These are phyloP conservation scores for Andrena trimmerana DNA, from an alignment of 2,888 invertebrate genomes.

Conservation along the genomic window DNA sequence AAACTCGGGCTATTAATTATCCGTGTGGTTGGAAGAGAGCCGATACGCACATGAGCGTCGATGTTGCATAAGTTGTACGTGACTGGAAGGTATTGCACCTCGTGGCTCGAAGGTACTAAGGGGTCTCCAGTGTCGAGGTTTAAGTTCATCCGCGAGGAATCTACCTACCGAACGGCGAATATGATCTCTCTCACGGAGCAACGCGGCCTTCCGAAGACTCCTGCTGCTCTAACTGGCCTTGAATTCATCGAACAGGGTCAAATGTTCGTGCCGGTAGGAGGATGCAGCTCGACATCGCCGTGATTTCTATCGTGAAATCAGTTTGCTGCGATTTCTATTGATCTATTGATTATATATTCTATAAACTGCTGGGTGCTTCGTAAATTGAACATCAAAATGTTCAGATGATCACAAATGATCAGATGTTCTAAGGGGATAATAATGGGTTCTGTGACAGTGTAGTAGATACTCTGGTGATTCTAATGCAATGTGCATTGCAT, in stretches of 20 bases:
- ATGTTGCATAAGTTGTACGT: slow-evolving; percentile 56
- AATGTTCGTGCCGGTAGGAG: slow-evolving; percentile 20
- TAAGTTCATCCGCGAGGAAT: slow-evolving; percentile 50
- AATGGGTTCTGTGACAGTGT: neutral
- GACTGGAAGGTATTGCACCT: slow-evolving; percentile 46
- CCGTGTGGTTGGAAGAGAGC: slow-evolving; percentile 19
- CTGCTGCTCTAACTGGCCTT: slow-evolving; percentile 36
- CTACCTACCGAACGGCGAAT: slow-evolving; percentile 41
- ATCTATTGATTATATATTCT: neutral
- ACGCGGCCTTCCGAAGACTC: slow-evolving; percentile 43
- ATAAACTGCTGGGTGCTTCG: neutral
- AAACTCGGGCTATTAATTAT: slow-evolving; percentile 51
- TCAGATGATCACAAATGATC: neutral
- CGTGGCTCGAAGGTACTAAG: slow-evolving; percentile 17
- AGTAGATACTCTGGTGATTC: neutral
- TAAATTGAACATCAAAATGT: neutral
- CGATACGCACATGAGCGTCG: slow-evolving; percentile 37
- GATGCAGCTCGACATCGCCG: neutral
- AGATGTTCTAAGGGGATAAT: neutral
- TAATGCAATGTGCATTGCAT: neutral
- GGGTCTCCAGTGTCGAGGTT: slow-evolving; percentile 41
- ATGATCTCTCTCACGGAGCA: slow-evolving; percentile 51
- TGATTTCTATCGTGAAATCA: neutral
- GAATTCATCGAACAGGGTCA: slow-evolving; percentile 48
- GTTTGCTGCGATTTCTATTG: neutral